Conservation (phyloP, 2,797 vertebrate genomes). For the Sebastes miniatus region DNA sequence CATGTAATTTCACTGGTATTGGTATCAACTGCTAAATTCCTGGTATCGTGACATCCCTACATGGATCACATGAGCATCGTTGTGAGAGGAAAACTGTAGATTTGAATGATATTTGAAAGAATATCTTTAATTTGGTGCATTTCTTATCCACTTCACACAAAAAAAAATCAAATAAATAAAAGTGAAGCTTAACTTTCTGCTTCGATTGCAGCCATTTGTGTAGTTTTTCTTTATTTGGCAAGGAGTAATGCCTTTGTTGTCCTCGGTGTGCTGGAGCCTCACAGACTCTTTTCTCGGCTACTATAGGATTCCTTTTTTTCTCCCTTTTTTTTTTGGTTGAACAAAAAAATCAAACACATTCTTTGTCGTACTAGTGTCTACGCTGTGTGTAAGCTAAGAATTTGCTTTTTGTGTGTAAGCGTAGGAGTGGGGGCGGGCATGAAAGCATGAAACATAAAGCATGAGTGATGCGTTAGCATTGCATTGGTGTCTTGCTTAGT, state of each 20-base stretch:
- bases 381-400: constrained; percentile 17
- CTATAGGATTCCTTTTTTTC: constrained; percentile 30
- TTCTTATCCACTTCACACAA: constrained; percentile 52
- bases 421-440: constrained; percentile 19
- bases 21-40: too few species aligned
- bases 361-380: constrained; percentile 50
- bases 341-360: constrained; percentile 48
- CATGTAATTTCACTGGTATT: too few species aligned
- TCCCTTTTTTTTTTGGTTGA: constrained; percentile 1
- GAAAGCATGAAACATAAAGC: constrained; percentile 62
- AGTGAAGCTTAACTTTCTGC: constrained; percentile 62
- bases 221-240: constrained; percentile 72
- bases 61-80: too few species aligned
- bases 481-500: constrained; percentile 65
- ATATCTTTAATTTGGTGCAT: constrained; percentile 38
- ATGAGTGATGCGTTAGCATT: constrained; percentile 67
- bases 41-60: too few species aligned
- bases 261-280: constrained; percentile 58
- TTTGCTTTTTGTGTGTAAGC: constrained; percentile 40
- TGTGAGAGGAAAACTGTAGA: too few species aligned
- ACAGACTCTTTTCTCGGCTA: constrained; percentile 52
- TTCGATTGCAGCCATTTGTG: constrained; percentile 66
- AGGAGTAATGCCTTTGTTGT: constrained; percentile 70
- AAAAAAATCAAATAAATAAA: constrained; percentile 64
- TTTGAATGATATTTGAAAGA: constrained; percentile 44